phyloP scores from a whole-genome alignment of 2,888 invertebrate species.

The Scaptomyza parva region DNA sequence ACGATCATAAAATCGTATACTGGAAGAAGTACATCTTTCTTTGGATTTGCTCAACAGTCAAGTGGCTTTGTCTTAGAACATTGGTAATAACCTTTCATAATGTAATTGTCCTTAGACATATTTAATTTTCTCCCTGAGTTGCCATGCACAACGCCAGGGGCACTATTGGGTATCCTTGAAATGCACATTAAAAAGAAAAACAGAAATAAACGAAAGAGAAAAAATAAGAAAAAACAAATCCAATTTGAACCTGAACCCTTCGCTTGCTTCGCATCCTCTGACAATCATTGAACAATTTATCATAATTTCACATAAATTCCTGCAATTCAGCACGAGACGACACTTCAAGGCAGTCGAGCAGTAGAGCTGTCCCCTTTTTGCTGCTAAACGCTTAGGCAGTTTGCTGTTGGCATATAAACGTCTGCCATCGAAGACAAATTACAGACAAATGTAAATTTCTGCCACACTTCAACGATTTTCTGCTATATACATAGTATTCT shows the following conservation, averaged over 20 bases:
- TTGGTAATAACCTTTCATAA: slow-evolving; percentile 2
- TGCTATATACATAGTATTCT: slow-evolving; percentile 21
- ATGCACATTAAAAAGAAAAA: slow-evolving; percentile 29
- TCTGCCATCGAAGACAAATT: slow-evolving; percentile 71
- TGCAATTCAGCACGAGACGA: slow-evolving; percentile 55
- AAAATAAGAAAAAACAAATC: slow-evolving; percentile 20
- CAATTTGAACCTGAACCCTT: slow-evolving; percentile 45
- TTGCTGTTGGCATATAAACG: slow-evolving; percentile 32
- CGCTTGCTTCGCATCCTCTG: slow-evolving; percentile 19
- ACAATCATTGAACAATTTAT: slow-evolving; percentile 65
- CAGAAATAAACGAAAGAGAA: slow-evolving; percentile 23
- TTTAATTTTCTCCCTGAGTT: slow-evolving; percentile 54
- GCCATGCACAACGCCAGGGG: slow-evolving; percentile 30
- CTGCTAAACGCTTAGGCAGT: slow-evolving; percentile 19
- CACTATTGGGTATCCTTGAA: slow-evolving; percentile 50
- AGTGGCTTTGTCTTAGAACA: background rate
- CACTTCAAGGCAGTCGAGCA: slow-evolving; percentile 24
- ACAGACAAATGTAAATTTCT: slow-evolving; percentile 66
- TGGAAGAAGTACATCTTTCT: background rate
- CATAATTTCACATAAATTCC: slow-evolving; percentile 66
- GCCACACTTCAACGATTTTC: slow-evolving; percentile 53
- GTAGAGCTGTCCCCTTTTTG: slow-evolving; percentile 7
- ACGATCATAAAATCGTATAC: background rate
- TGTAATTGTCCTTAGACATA: slow-evolving; percentile 53
- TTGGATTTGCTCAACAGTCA: background rate